Evolutionary conservation across 23 tunicate genomes (phyloP), one percentile per base, ranked within the genome.

Genomic region (Styela plicata): DNA sequence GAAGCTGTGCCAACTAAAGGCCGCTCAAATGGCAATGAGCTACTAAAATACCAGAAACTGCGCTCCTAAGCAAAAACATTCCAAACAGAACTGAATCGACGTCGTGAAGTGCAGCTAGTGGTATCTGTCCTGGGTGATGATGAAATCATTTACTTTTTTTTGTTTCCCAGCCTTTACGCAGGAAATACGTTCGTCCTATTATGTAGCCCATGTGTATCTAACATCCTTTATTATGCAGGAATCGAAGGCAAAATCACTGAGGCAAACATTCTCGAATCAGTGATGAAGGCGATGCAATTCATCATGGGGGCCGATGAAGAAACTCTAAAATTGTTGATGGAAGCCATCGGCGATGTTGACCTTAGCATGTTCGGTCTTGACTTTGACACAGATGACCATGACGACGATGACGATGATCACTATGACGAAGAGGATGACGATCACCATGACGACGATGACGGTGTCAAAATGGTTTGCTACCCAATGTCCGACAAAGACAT

Each of bases 281-380:
- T 71, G 24, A 71, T 71, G 34, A 71, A 33, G 3, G 77, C 77
- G 77, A 71, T 71, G 35, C 77, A 71, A 17, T 71, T 28, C 17
- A 71, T 71, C 23, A 16, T 71, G 37, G 5, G 24, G 5, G 77
- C 77, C 3, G 77, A 71, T 22, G 34, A 27, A 32, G 77, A 27
- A 71, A 30, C 34, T 31, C 7, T 71, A 13, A 30, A 20, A 26
- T 16, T 34, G 37, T 5, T 71, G 36, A 71, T 71, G 24, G 34
- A 71, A 71, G 24, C 34, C 7, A 3, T 71, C 3, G 77, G 34
- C 5, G 77, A 34, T 22, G 37, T 71, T 5, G 57, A 44, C 13
- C 57, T 44, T 5, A 44, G 57, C 13, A 44, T 44, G 57, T 44
- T 44, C 57, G 57, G 57, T 5, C 13, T 44, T 7, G 57, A 44